Evolutionary conservation across 2,888 invertebrate genomes (phyloP), one percentile per base, ranked within the genome.

Genomic region (Hypomecis atomaria): DNA sequence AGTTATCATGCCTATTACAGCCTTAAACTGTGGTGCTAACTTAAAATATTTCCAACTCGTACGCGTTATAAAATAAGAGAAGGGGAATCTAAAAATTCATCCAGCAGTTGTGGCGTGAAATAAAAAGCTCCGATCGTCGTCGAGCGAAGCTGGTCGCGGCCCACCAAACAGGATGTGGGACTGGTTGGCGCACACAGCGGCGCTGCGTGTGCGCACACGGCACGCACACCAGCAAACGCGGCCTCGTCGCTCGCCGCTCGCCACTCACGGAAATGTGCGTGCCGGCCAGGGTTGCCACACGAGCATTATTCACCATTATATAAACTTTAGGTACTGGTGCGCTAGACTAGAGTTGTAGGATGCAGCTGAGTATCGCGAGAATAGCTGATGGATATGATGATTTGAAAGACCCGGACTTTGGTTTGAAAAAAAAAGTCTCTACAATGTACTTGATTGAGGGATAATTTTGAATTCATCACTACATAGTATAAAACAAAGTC

Each of bases 101-200:
- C 79, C 77, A 81, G 80, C 79, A 78, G 77, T 76, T 79, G 71
- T 84, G 83, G 86, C 86, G 89, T 85, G 83, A 89, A 91, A 89
- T 91, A 92, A 92, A 92, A 92, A 92, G 92, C 91, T 91, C 85
- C 38, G 40, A 82, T 78, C 36, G 44, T 6, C 40, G 42, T 43
- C 44, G 75, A 67, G 67, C 85, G 84, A 86, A 87, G 90, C 86
- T 87, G 88, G 78, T 74, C 62, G 83, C 63, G 86, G 84, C 84
- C 87, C 86, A 85, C 87, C 88, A 90, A 92, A 92, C 92, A 92
- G 92, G 92, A 92, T 92, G 92, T 92, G 88, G 84, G 92, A 92
- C 92, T 92, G 92, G 92, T 92, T 90, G 86, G 81, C 86, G 82
- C 89, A 85, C 88, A 83, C 78, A 78, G 69, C 56, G 75, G 69